Conservation (phyloP, 2,888 invertebrate genomes). For the Lepetodrilus schrolli region DNA sequence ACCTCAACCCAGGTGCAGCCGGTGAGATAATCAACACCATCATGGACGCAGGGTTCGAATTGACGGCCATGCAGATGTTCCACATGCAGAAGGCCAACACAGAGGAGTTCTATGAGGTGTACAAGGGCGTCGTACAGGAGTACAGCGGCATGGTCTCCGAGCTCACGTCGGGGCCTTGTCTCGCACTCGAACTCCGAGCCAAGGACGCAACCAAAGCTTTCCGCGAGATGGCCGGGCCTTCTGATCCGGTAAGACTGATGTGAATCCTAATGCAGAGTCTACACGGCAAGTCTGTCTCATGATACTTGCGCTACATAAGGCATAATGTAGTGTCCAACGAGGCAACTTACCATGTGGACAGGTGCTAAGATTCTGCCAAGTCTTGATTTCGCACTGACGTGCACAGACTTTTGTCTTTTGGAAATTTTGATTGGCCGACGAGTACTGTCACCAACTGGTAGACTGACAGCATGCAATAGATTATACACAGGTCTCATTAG, state of each 20-base stretch:
- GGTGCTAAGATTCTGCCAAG: too few relatives aligned
- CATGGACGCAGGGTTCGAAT: slow-evolving; percentile 84
- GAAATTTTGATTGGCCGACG: too few relatives aligned
- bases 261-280: too few relatives aligned
- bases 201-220: slow-evolving; percentile 78
- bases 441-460: too few relatives aligned
- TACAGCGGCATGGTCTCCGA: slow-evolving; percentile 84
- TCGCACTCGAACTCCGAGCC: slow-evolving; percentile 85
- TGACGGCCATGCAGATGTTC: slow-evolving; percentile 85
- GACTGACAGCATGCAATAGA: too few relatives aligned
- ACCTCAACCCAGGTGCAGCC: slow-evolving; percentile 69
- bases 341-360: too few relatives aligned
- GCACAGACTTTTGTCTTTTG: too few relatives aligned
- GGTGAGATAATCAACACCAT: slow-evolving; percentile 86
- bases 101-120: slow-evolving; percentile 93
- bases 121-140: slow-evolving; percentile 83
- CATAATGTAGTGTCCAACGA: too few relatives aligned
- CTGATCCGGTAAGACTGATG: slow-evolving; percentile 85
- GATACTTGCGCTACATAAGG: too few relatives aligned
- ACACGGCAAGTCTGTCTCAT: too few relatives aligned
- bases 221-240: slow-evolving; percentile 89
- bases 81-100: slow-evolving; percentile 87
- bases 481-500: too few relatives aligned
- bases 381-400: too few relatives aligned
- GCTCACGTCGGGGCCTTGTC: slow-evolving; percentile 87